phyloP scores from a whole-genome alignment of 1,140 invertebrate species.

The Diplogasteroides magnus region DNA sequence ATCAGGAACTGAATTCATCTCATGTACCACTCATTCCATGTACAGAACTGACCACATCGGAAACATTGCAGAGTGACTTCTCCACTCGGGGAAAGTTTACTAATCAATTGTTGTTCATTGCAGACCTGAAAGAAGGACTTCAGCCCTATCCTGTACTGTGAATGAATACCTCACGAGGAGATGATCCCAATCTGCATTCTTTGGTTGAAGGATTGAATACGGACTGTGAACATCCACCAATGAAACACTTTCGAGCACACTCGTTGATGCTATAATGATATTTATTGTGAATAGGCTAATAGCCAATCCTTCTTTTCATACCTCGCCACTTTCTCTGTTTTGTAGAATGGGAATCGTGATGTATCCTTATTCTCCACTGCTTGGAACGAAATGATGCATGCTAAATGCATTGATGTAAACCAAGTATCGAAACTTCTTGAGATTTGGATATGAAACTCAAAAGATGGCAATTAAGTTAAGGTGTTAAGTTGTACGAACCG shows the following conservation, averaged over 20 bases:
- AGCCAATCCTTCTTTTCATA: too few relatives aligned
- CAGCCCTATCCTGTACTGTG: too few relatives aligned
- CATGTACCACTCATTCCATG: not conserved
- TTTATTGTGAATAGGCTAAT: too few relatives aligned
- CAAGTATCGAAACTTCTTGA: too few relatives aligned
- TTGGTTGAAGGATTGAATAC: constrained; percentile 14
- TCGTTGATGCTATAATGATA: constrained; percentile 19
- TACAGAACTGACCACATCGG: constrained; percentile 23
- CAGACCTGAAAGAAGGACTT: not conserved
- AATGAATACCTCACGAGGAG: constrained; percentile 12
- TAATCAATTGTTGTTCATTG: not conserved
- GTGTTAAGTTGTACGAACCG: too few relatives aligned
- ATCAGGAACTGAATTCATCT: not conserved
- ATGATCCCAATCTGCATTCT: constrained; percentile 23
- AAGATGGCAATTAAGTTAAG: too few relatives aligned
- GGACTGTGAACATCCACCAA: constrained; percentile 18
- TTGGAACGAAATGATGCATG: constrained; percentile 17
- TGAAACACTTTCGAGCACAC: constrained; percentile 26
- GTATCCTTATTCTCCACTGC: not conserved
- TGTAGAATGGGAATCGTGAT: not conserved
- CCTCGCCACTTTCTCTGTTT: not conserved
- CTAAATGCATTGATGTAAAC: too few relatives aligned
- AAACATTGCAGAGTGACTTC: constrained; percentile 23
- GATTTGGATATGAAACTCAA: too few relatives aligned
- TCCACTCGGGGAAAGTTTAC: not conserved